Base-by-base conservation (phyloP, 2,113 vertebrate species). In the Dipodomys spectabilis region DNA sequence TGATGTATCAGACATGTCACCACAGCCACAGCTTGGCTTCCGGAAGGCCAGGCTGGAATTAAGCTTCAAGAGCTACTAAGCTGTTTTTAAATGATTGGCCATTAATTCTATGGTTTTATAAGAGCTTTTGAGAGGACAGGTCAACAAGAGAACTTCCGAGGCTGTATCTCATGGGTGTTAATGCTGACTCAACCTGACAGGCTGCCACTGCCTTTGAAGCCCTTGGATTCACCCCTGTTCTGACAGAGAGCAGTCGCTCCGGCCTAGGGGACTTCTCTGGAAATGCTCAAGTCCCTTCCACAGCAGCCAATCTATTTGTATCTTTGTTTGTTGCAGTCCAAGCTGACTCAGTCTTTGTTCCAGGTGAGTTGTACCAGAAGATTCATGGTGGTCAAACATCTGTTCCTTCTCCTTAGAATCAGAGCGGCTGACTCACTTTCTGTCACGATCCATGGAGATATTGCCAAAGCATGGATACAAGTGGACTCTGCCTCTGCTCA, bases 71-170 rank as follows among this genome's bases (percentile, higher is more conserved):
- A 97, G 78, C 85, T 92, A 89, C 92, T 64, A 93, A 94, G 30
- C 91, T 80, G 95, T 93, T 96, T 96, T 94, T 7, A 93, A 79
- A 94, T 16, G 68, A 88, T 87, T 94, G 89, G 73, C 91, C 94
- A 95, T 96, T 95, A 94, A 96, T 96, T 97, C 83, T 95, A 67
- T 25, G 88, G 91, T 84, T 85, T 81, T 93, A 86, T 93, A 88
- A 94, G 93, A 75, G 64, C 95, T 96, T 94, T 96, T 62, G 68
- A 96, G 96, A 90, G 72, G 86, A 44, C 0, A 0, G 95, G 65
- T 92, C 80, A 72, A 91, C 95, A 32, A 57, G 92, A 73, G 3
- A 81, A 87, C 79, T 83, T 83, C 12, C 0, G 30, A 95, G 87
- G 78, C 96, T 90, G 67, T 89, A 65, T 94, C 96, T 97, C 86